Evolutionary conservation across 2,797 vertebrate species (phyloP), one percentile per base, ranked within the genome.

Genomic region (Anomalospiza imberbis): DNA sequence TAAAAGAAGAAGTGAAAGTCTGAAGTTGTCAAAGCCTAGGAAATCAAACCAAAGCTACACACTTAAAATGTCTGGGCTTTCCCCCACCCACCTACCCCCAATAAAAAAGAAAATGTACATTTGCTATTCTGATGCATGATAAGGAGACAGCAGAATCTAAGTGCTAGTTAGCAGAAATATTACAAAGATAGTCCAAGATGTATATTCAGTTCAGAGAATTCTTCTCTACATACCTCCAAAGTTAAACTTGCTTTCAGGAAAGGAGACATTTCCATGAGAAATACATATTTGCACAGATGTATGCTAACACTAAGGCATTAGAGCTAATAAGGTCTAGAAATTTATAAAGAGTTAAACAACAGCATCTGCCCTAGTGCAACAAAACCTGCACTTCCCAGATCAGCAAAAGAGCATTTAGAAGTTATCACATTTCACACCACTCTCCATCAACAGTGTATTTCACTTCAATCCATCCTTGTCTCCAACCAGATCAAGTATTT

Each of bases 1-100:
- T 28, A 89, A 85, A 97, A 94, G 36, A 58, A 85, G 91, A 96
- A 95, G 28, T 85, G 78, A 91, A 95, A 96, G 84, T 76, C 85
- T 82, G 34, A 93, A 89, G 61, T 58, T 14, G 8, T 42, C 63
- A 76, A 82, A 91, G 88, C 45, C 81, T 77, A 77, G 50, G 76
- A 95, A 94, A 95, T 88, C 57, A 85, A 85, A 91, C 78, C 29
- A 54, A 32, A 61, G 68, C 51, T 62, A 88, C 45, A 72, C 20
- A 60, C 17, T 51, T 67, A 34, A 89, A 74, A 77, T 38, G 24
- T 68, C 83, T 83, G 63, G 47, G 48, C 51, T 66, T 71, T 42
- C 9, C 50, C 25, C 24, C 44, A 76, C 58, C 53, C 71, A 63
- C 22, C 6, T 1, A 2, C 7, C 24, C 3, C 36, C 16, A 20